Percentiles rank a stretch among this genome's conserved stretches.
phyloP scores from a whole-genome alignment of 2,113 vertebrate genomes.

The Pampusana beccarii region DNA sequence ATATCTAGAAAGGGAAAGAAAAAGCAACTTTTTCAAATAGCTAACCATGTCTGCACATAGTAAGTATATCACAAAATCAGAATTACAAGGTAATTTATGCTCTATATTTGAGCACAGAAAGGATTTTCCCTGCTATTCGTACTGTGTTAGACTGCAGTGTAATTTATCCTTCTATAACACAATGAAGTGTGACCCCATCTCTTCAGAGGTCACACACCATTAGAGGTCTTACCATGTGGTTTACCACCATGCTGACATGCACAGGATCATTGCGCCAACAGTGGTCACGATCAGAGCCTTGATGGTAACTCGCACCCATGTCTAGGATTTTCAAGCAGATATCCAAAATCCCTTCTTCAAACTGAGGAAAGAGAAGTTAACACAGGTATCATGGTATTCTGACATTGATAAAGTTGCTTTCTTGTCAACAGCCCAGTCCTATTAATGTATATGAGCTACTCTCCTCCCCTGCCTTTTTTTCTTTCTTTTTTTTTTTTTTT shows the following conservation, averaged over 20 bases:
- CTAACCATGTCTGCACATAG: rapidly evolving
- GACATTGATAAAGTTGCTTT: background rate
- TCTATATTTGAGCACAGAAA: background rate
- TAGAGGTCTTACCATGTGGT: constrained; percentile 50
- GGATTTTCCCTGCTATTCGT: background rate
- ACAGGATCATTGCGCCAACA: constrained; percentile 58
- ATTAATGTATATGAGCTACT: background rate
- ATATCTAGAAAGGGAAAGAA: constrained; percentile 21
- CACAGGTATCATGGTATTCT: background rate
- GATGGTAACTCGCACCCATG: constrained; percentile 54
- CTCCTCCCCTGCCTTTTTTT: background rate
- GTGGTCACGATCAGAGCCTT: constrained; percentile 28
- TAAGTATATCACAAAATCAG: background rate
- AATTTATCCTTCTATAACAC: background rate
- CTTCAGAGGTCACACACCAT: background rate
- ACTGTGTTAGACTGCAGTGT: background rate
- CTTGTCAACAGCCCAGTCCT: background rate
- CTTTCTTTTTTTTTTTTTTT: background rate
- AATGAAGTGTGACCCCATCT: background rate
- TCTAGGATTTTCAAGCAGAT: constrained; percentile 63
- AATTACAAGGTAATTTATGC: background rate
- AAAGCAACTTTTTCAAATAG: background rate
- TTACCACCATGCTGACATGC: constrained; percentile 61
- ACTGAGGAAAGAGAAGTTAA: constrained; percentile 9
- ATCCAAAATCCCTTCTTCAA: constrained; percentile 66